phyloP scores from a whole-genome alignment of 2,888 invertebrate genomes.

The Leucophora obtusa region DNA sequence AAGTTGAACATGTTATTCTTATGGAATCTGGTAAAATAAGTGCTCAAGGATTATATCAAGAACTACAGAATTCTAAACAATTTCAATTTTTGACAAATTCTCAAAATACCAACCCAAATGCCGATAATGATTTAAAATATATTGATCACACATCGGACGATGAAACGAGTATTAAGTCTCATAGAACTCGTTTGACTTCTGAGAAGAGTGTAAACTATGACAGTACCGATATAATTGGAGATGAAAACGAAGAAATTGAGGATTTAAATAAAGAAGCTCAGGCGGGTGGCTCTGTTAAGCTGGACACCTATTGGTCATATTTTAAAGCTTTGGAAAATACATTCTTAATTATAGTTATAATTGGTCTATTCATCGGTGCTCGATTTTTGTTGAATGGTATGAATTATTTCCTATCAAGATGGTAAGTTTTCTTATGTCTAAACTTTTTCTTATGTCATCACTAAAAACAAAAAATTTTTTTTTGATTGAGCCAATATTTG shows the following conservation, averaged over 20 bases:
- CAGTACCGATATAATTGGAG: slow-evolving; percentile 65
- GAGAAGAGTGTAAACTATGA: slow-evolving; percentile 69
- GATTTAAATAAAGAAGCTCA: slow-evolving; percentile 80
- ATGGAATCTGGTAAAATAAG: slow-evolving; percentile 78
- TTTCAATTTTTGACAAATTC: slow-evolving; percentile 50
- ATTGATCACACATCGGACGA: slow-evolving; percentile 63
- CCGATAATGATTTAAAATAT: slow-evolving; percentile 29
- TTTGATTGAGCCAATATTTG: too few species aligned
- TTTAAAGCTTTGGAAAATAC: slow-evolving; percentile 80
- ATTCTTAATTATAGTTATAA: slow-evolving; percentile 68
- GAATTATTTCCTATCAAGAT: slow-evolving; percentile 87
- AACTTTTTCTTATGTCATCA: too few species aligned
- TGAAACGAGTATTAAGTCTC: slow-evolving; percentile 72
- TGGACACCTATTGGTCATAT: slow-evolving; percentile 81
- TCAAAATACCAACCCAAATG: slow-evolving; percentile 55
- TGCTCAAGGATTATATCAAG: slow-evolving; percentile 74
- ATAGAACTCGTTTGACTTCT: slow-evolving; percentile 71
- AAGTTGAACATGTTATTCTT: slow-evolving; percentile 80
- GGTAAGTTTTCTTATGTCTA: slow-evolving; percentile 78
- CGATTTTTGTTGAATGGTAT: slow-evolving; percentile 83
- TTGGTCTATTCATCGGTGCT: slow-evolving; percentile 80
- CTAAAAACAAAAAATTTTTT: too few species aligned
- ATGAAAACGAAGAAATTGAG: slow-evolving; percentile 50
- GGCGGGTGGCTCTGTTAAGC: slow-evolving; percentile 82
- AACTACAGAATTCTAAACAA: slow-evolving; percentile 63